Evolutionary conservation across 1,140 invertebrate genomes (phyloP).

Genomic region (Protaetia brevitarsis): DNA sequence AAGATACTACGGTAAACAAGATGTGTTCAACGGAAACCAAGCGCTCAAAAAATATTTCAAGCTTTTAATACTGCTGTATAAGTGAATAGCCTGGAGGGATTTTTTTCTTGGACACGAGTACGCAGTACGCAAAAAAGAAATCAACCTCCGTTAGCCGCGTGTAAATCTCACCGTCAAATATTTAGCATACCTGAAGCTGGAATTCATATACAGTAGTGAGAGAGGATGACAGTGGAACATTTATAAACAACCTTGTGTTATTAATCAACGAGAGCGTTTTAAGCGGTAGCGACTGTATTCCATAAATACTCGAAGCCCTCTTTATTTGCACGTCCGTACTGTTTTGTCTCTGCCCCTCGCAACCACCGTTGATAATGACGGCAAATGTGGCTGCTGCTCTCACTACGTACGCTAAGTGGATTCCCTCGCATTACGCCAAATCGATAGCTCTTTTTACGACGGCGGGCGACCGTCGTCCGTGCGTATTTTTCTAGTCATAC

Average conservation of each 20-base stretch:
- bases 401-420: constrained; percentile 5
- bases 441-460: background rate
- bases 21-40: too few species aligned
- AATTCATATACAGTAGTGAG: constrained; percentile 38
- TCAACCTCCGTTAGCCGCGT: constrained; percentile 6
- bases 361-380: background rate
- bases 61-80: background rate
- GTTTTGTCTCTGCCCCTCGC: background rate
- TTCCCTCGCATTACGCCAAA: background rate
- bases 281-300: constrained; percentile 43
- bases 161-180: constrained; percentile 35
- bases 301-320: constrained; percentile 33
- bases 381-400: background rate
- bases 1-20: too few species aligned
- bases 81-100: background rate
- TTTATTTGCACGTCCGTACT: constrained; percentile 6
- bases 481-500: background rate
- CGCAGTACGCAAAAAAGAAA: constrained; percentile 3
- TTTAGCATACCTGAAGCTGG: constrained; percentile 33
- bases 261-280: constrained; percentile 44
- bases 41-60: background rate
- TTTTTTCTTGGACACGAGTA: background rate
- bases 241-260: constrained; percentile 41
- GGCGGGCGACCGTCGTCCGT: too few species aligned
- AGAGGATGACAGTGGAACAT: constrained; percentile 37